phyloP scores from a whole-genome alignment of 1,140 invertebrate genomes.

The Macrobrachium rosenbergii region DNA sequence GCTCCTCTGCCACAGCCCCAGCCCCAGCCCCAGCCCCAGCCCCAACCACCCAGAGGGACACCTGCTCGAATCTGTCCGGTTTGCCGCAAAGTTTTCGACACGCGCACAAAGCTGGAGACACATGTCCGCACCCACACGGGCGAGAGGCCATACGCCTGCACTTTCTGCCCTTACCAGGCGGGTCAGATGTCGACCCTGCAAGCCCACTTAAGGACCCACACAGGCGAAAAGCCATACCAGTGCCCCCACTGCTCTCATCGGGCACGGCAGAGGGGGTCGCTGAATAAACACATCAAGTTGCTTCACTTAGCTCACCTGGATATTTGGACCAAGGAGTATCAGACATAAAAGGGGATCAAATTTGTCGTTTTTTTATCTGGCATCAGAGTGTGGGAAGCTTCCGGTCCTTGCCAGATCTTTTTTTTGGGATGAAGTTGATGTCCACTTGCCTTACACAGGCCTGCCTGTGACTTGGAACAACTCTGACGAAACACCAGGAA shows the following conservation, averaged over 20 bases:
- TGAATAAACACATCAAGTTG: slow-evolving; percentile 74
- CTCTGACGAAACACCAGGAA: no score
- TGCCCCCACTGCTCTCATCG: slow-evolving; percentile 70
- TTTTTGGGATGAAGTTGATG: no score
- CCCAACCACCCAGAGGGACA: slow-evolving; percentile 26
- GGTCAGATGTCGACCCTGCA: slow-evolving; percentile 53
- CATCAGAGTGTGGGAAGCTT: no score
- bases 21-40: neutral
- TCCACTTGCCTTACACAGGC: no score
- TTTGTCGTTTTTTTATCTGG: no score
- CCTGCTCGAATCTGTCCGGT: slow-evolving; percentile 34
- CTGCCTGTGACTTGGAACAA: no score
- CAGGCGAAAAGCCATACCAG: slow-evolving; percentile 45
- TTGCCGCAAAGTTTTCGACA: slow-evolving; percentile 42
- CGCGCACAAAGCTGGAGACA: slow-evolving; percentile 51
- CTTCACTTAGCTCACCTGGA: slow-evolving; percentile 62
- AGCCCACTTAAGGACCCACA: slow-evolving; percentile 50
- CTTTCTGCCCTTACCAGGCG: slow-evolving; percentile 54
- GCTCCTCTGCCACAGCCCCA: neutral
- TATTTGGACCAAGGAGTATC: neutral
- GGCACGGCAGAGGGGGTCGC: slow-evolving; percentile 74
- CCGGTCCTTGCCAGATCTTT: no score
- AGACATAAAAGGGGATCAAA: no score
- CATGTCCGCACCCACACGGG: slow-evolving; percentile 50
- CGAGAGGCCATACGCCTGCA: slow-evolving; percentile 48